A percentile compares a stretch with the other conserved stretches of the same genome.
Conservation (phyloP, 2,797 vertebrate genomes). For the Ambastaia sidthimunki region DNA sequence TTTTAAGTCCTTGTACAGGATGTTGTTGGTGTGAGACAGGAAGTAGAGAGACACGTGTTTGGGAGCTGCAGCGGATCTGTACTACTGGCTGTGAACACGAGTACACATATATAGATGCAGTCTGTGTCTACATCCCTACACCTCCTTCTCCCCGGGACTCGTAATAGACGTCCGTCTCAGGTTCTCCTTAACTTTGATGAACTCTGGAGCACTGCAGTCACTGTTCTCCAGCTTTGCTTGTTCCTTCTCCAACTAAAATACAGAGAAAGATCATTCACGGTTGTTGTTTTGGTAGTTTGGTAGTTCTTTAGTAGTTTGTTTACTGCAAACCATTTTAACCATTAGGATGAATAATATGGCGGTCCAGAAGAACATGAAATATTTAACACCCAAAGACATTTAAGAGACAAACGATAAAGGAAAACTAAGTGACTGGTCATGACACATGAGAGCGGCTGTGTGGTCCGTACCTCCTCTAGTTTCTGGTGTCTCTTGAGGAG, state of each 20-base stretch:
- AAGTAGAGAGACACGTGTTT: conserved; percentile 37
- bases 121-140: conserved; percentile 66
- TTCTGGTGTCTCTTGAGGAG: conserved; percentile 88
- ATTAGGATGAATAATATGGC: neutral
- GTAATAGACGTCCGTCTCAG: conserved; percentile 84
- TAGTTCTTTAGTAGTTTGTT: too few relatives aligned
- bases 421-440: neutral
- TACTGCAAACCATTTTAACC: neutral
- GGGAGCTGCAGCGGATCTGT: conserved; percentile 27
- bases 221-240: conserved; percentile 76
- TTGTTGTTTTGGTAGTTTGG: neutral
- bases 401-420: neutral
- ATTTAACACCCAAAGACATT: neutral
- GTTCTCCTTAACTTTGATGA: conserved; percentile 94
- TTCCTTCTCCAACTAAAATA: conserved; percentile 81
- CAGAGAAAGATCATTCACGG: conserved; percentile 3
- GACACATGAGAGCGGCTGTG: neutral
- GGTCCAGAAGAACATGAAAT: neutral
- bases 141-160: conserved; percentile 79
- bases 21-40: conserved; percentile 18
- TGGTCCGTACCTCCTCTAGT: conserved; percentile 84
- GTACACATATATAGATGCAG: conserved; percentile 47
- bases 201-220: conserved; percentile 86
- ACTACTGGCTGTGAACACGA: conserved; percentile 17
- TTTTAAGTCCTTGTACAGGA: conserved; percentile 25